These are phyloP conservation scores for Dorcus parallelipipedus DNA, from an alignment of 2,888 invertebrate species.

Conservation along the genomic window DNA sequence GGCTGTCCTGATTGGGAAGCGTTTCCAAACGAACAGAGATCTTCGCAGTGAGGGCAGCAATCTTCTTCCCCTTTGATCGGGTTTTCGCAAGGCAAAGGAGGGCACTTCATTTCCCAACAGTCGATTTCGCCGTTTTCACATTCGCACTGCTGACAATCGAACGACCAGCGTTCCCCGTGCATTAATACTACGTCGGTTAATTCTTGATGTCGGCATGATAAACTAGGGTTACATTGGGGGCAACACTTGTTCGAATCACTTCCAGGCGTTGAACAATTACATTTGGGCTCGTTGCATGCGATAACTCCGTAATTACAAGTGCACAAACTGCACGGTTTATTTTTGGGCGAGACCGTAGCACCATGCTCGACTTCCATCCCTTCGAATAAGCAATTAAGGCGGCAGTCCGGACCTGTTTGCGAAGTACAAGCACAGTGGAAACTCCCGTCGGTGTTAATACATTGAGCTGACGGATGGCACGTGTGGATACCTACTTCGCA, in stretches of 20 bases:
- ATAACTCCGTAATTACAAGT: conserved; percentile 61
- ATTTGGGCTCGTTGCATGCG: conserved; percentile 63
- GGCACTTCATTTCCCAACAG: conserved; percentile 86
- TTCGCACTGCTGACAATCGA: conserved; percentile 90
- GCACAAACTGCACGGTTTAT: conserved; percentile 52
- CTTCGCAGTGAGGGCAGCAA: conserved; percentile 70
- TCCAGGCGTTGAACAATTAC: conserved; percentile 61
- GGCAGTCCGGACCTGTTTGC: conserved; percentile 54
- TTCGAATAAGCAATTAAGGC: conserved; percentile 73
- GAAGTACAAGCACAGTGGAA: conserved; percentile 72
- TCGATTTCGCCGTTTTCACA: conserved; percentile 86
- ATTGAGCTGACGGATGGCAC: conserved; percentile 75
- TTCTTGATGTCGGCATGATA: conserved; percentile 77
- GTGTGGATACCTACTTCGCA: conserved; percentile 73
- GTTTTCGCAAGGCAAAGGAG: conserved; percentile 62
- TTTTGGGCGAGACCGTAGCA: conserved; percentile 47
- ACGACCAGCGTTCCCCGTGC: conserved; percentile 85
- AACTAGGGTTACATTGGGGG: conserved; percentile 73
- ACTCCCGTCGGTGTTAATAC: conserved; percentile 76
- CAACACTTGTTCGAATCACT: conserved; percentile 65
- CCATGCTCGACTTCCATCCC: conserved; percentile 62
- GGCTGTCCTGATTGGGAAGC: conserved; percentile 52
- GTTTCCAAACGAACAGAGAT: conserved; percentile 44
- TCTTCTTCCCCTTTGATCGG: conserved; percentile 58
- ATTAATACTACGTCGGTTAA: conserved; percentile 70